Evolutionary conservation across 2,797 vertebrate species (phyloP).

Genomic region (Sebastes baramenuke): DNA sequence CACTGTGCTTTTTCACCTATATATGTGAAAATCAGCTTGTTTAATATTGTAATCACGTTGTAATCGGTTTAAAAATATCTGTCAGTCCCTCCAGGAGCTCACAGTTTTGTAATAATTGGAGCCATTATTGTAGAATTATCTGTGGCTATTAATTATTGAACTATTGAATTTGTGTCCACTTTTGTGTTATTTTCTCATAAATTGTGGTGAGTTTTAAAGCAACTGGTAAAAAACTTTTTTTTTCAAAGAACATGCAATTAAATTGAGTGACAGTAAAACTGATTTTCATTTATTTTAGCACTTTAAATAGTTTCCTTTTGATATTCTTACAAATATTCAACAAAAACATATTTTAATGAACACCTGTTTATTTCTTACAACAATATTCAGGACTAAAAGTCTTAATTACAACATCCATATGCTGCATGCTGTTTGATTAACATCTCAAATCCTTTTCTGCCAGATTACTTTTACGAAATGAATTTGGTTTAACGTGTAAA

Average conservation of each 20-base stretch:
- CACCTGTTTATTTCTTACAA: neutral
- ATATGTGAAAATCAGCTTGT: neutral
- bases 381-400: neutral
- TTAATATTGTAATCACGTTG: neutral
- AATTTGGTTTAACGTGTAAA: neutral
- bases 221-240: neutral
- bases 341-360: neutral
- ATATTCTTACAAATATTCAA: neutral
- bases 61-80: neutral
- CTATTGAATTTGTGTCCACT: too few species aligned
- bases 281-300: neutral
- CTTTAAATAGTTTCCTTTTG: neutral
- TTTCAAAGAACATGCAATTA: neutral
- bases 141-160: neutral
- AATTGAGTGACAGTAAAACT: neutral
- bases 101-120: neutral
- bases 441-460: neutral
- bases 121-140: neutral
- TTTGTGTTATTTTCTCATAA: neutral
- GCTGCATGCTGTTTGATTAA: neutral
- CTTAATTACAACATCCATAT: neutral
- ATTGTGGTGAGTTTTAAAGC: neutral
- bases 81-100: neutral
- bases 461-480: neutral
- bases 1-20: neutral